Base-by-base conservation (phyloP, 1,140 invertebrate genomes). In the Euwallacea fornicatus region DNA sequence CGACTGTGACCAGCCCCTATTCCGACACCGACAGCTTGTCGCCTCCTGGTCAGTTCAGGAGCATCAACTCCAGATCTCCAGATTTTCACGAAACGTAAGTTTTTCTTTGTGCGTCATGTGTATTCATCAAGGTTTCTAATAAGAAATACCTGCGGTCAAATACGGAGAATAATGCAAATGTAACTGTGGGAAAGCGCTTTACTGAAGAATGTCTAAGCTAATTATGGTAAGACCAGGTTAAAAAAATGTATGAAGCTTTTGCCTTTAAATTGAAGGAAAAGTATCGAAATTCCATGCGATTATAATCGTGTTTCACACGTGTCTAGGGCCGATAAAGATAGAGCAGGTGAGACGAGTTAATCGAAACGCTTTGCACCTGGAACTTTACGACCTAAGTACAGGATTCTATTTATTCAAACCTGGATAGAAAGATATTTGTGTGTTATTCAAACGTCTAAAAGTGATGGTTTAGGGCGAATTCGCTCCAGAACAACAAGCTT, bases 31-130 rank as follows among this genome's bases (percentile, higher is more conserved):
- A 81, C 50, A 81, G 77, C 73, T 73, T 80, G 53, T 81, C 79
- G 7, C 79, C 80, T 7, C 79, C 81, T 11, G 76, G 78, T 11
- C 78, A 75, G 7, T 81, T 80, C 55, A 75, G 80, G 55, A 76
- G 72, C 56, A 13, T 13, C 7, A 73, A 74, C 43, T 77, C 76
- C n/a, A 81, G 78, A 64, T 81, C 81, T n/a, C 82, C 82, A 11
- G 83, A 83, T 56, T 83, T 83, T 76, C 82, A 83, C 66, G 83
- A 83, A 74, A 78, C 77, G 83, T 83, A 77, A 83, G 81, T 83
- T 61, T 44, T 67, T 33, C 21, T 33, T 33, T 33, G 21, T 33
- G 21, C 4, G 21, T 33, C 21, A 33, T 33, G 21, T 33, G 21
- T 33, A 33, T 33, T 33, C 21, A 33, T 33, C 21, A 33, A 33